Evolutionary conservation across 2,113 vertebrate species (phyloP), one percentile per base, ranked within the genome.

Genomic region (Coryphaenoides rupestris): DNA sequence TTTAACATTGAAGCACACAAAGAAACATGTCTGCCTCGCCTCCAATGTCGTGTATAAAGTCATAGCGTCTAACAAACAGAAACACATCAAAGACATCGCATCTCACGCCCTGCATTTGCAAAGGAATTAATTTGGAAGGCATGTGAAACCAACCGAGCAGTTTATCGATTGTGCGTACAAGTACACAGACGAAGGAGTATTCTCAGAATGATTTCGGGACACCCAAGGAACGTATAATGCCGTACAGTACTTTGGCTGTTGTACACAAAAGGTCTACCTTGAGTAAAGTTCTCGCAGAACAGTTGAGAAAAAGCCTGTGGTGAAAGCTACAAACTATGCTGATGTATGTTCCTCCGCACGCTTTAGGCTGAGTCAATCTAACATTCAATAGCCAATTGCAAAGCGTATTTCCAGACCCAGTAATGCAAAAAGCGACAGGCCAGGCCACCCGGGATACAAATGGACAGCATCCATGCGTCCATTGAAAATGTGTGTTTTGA

Each of bases 391-490:
- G 33, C 33, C 2, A 40, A 40, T 40, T n/a, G 6, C 33, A 40
- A 40, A 40, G 33, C 33, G 13, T 9, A 40, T 40, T 40, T 7
- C 54, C 21, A 22, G 13, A 23, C 54, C 12, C 2, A 19, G 10
- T 10, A 47, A 45, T 15, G 14, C 3, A 33, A 26, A 26, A 17
- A n/a, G n/a, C n/a, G n/a, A n/a, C n/a, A n/a, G n/a, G n/a, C n/a
- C n/a, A n/a, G n/a, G n/a, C 59, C 53, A 33, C 14, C 4, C 1
- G n/a, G 62, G 64, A 60, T 15, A n/a, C 53, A 66, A 71, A 71
- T 60, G 65, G 65, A 63, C 19, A 58, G 22, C 28, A 16, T 68
- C 19, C 10, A 56, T 19, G 22, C 28, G 61, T 66, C 2, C 21
- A 62, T 4, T n/a, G 16, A 45, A 59, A 22, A 21, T 66, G n/a